Base-by-base conservation (phyloP, 2,113 vertebrate genomes). In the Trinectes maculatus region DNA sequence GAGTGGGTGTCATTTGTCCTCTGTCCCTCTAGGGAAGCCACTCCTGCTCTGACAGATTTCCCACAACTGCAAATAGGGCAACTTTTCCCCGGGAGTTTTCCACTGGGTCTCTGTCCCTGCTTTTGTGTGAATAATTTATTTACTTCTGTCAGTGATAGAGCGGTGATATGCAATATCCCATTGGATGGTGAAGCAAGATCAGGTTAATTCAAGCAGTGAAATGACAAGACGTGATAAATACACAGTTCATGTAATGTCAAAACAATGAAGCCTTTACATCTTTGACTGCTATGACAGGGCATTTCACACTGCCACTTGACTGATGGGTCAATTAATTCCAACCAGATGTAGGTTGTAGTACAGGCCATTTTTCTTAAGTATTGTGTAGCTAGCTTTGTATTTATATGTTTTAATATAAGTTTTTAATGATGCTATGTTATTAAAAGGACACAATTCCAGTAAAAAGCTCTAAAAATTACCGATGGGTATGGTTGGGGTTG, bases 1-100 rank as follows among this genome's bases (percentile, higher is more conserved):
- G 84, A 87, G 85, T 78, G 80, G 82, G 83, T 89, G 89, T 91
- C 90, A 82, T 91, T 87, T 89, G 86, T 91, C 87, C 84, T 21
- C 69, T 66, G 80, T 91, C 89, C 89, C 89, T 84, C 75, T 64
- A 71, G 85, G 89, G 89, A 83, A 19, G 18, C 29, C 63, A 77
- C 76, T 84, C 83, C 77, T 69, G 56, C 74, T 70, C 81, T 87
- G 87, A 91, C 90, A 92, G 86, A 90, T 90, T 91, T 91, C 85
- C 88, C 86, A 87, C 88, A 82, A 79, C 82, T 83, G 77, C 89
- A 88, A 86, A 91, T 85, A 69, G 82, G 76, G 71, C 72, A 62
- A 83, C 58, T 77, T 53, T 58, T 80, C 80, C 78, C 46, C 18
- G 0, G 49, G 72, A 76, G 67, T 82, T 77, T 82, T 87, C 67